Percentiles rank a stretch among this genome's conserved stretches.
Conservation (phyloP, 2,797 vertebrate species). For the Propithecus deckenii region DNA sequence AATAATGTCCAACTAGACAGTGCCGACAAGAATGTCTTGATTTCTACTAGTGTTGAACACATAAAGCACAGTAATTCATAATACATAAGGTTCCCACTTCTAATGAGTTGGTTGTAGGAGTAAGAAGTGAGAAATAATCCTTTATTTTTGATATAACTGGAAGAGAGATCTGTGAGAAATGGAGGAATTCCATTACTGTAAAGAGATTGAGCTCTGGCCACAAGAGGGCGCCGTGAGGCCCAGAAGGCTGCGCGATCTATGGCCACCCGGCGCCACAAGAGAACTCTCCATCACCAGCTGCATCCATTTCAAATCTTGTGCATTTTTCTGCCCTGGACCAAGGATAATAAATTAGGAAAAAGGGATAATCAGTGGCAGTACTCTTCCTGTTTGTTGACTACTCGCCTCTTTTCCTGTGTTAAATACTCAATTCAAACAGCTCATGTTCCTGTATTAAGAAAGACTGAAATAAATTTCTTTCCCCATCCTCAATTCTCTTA, state of each 20-base stretch:
- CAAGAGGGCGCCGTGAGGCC: neutral
- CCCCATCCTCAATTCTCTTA: neutral
- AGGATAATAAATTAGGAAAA: neutral
- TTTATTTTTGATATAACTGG: neutral
- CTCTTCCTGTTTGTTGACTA: neutral
- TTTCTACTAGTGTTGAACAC: neutral
- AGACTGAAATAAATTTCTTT: neutral
- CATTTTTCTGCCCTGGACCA: neutral
- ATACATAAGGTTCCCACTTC: neutral
- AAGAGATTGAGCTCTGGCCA: neutral
- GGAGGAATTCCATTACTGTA: neutral
- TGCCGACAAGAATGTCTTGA: neutral
- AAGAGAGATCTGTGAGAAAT: neutral
- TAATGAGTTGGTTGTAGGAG: neutral
- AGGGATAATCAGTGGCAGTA: neutral
- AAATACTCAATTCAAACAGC: neutral
- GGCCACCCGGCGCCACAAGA: accelerated
- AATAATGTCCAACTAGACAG: neutral
- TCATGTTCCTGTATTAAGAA: neutral
- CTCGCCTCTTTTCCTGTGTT: neutral
- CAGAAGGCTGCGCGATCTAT: neutral
- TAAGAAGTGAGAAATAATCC: neutral
- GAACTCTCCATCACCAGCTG: neutral
- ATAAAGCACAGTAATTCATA: neutral
- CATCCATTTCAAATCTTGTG: neutral